Conservation (phyloP, 1,140 invertebrate genomes). For the Calliphora vicina region DNA sequence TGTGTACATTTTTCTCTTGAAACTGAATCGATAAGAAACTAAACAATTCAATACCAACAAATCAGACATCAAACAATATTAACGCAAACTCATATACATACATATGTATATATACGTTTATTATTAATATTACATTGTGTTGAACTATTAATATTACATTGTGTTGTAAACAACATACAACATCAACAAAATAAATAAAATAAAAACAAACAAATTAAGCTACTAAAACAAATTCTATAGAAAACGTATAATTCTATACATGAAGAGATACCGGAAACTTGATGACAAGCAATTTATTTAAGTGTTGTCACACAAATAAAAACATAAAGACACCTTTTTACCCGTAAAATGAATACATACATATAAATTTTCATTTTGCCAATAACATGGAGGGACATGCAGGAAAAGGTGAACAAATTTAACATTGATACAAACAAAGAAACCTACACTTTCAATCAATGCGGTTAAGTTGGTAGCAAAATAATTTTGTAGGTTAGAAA, state of each 20-base stretch:
- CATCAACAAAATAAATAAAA: not conserved
- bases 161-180: not conserved
- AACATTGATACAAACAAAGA: not conserved
- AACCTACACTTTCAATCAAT: not conserved
- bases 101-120: not conserved
- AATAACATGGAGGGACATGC: not conserved
- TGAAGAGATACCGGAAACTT: constrained; percentile 22
- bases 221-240: constrained; percentile 1
- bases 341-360: not conserved
- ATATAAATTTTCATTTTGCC: not conserved
- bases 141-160: not conserved
- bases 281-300: constrained; percentile 31
- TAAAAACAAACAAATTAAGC: constrained; percentile 8
- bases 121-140: not conserved
- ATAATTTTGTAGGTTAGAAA: not conserved
- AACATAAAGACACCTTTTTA: not conserved
- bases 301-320: constrained; percentile 31
- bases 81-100: not conserved
- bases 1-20: no score
- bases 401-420: constrained; percentile 26
- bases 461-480: not conserved
- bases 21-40: not conserved
- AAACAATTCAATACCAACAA: not conserved
- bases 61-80: not conserved
- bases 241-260: not conserved